Percentiles rank a stretch among this genome's conserved stretches.
Evolutionary conservation across 2,888 invertebrate species (phyloP).

Genomic region (Ornithoptera alexandrae): DNA sequence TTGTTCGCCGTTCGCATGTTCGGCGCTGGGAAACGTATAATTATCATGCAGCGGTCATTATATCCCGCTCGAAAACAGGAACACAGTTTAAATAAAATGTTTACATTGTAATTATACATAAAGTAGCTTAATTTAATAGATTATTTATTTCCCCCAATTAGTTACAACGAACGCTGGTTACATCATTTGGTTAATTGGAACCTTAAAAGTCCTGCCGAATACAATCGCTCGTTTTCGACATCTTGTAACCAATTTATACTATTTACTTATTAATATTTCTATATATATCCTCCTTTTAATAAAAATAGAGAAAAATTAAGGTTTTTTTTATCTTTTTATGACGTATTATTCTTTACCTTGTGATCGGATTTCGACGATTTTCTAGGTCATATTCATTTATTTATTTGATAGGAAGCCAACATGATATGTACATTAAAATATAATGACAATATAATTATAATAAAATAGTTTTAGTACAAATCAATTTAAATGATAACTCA

Average conservation of each 20-base stretch:
- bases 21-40: not conserved
- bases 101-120: conserved; percentile 26
- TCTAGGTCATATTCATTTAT: no score
- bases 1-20: conserved; percentile 7
- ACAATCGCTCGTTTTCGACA: conserved; percentile 16
- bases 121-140: conserved; percentile 18
- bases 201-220: conserved; percentile 8
- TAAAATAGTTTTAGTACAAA: no score
- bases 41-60: conserved; percentile 2
- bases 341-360: no score
- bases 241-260: not conserved
- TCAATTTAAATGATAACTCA: no score
- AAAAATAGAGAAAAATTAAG: no score
- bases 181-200: conserved; percentile 17
- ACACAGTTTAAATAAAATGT: conserved; percentile 30
- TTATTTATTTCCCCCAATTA: conserved; percentile 27
- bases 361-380: no score
- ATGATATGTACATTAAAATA: no score
- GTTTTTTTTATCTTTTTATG: no score
- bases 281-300: no score
- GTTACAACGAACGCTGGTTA: conserved; percentile 13
- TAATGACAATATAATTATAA: no score
- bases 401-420: no score
- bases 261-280: no score
- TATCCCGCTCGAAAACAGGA: conserved; percentile 31